phyloP scores from a whole-genome alignment of 2,113 vertebrate species.

The Cyrtonyx montezumae region DNA sequence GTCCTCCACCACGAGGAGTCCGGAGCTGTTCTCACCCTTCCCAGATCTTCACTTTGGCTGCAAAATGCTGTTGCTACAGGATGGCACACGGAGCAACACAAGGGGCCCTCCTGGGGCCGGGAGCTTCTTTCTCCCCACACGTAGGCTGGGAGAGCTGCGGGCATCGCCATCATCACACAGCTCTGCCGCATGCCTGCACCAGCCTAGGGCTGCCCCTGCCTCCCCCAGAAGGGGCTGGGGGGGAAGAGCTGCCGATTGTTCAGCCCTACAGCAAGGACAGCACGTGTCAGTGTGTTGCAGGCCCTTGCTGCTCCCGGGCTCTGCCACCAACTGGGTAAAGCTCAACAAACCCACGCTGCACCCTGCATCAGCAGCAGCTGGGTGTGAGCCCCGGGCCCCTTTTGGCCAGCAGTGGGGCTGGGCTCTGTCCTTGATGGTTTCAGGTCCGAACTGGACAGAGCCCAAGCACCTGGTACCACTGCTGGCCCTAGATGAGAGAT shows the following conservation, averaged over 20 bases:
- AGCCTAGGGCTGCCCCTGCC: no score
- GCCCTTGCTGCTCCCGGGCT: not conserved
- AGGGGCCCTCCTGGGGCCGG: not conserved
- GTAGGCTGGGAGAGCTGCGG: not conserved
- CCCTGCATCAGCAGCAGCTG: not conserved
- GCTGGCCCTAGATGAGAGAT: not conserved
- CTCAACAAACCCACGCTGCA: not conserved
- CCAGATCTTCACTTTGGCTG: no score
- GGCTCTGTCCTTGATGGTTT: not conserved
- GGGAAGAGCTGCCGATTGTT: not conserved
- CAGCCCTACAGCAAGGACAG: not conserved
- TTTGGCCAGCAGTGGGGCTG: not conserved
- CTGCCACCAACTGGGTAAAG: not conserved
- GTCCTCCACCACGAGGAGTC: not conserved
- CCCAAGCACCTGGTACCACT: not conserved
- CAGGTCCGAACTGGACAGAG: not conserved
- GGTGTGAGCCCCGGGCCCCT: not conserved
- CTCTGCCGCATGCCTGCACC: not conserved
- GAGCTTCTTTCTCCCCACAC: not conserved
- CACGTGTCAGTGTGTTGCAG: not conserved
- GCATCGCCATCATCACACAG: not conserved
- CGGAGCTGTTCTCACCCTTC: not conserved
- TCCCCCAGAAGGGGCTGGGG: not conserved
- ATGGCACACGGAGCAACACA: not conserved
- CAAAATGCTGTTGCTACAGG: no score